These are phyloP conservation scores for Parotia lawesii DNA, from an alignment of 2,113 vertebrate genomes.

Conservation along the genomic window DNA sequence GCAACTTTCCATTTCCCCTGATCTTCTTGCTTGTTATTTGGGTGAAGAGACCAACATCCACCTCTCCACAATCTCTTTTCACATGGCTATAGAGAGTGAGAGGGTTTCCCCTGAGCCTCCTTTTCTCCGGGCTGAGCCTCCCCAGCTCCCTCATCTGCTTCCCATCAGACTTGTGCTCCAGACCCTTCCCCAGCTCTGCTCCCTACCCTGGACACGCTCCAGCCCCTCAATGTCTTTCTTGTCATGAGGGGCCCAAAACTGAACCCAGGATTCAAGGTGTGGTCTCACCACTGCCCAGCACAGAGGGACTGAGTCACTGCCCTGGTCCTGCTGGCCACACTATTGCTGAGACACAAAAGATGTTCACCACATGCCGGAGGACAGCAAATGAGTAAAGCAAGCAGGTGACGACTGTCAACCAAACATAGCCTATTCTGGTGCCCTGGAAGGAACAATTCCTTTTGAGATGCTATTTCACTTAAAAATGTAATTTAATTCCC, in stretches of 20 bases:
- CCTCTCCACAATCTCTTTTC: background rate
- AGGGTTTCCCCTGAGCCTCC: rapidly evolving
- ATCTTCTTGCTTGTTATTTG: background rate
- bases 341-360: background rate
- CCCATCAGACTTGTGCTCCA: background rate
- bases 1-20: background rate
- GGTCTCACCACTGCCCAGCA: background rate
- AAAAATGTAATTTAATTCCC: background rate
- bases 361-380: background rate
- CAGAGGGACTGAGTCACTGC: background rate
- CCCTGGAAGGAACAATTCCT: background rate
- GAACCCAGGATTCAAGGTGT: background rate
- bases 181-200: rapidly evolving
- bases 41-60: background rate
- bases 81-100: rapidly evolving
- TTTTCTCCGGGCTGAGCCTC: background rate
- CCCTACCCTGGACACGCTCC: rapidly evolving
- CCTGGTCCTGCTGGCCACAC: background rate
- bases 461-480: background rate
- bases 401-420: no score
- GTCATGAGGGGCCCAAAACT: background rate
- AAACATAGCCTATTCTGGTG: background rate
- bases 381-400: background rate
- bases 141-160: background rate
- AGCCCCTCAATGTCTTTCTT: background rate